A percentile compares a stretch with the other conserved stretches of the same genome.
These are phyloP conservation scores for Seriola dumerili DNA, from an alignment of 2,113 vertebrate species.

Conservation along the genomic window DNA sequence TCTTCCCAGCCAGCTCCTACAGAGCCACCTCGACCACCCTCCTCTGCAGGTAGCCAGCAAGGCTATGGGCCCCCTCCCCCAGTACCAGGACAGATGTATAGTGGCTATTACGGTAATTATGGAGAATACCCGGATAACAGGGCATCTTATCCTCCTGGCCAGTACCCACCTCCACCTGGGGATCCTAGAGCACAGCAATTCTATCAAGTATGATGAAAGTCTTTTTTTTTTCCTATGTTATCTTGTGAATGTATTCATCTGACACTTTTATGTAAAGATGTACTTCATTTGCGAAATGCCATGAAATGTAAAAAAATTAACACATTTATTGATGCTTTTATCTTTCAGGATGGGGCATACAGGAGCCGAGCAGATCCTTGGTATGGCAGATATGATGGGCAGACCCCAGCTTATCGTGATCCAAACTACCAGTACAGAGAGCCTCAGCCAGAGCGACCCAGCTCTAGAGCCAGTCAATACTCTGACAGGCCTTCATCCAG, in stretches of 20 bases:
- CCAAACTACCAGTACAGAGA: conserved; percentile 86
- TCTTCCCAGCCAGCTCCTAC: conserved; percentile 67
- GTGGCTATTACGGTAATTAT: conserved; percentile 84
- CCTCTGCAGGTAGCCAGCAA: conserved; percentile 84
- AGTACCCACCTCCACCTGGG: conserved; percentile 81
- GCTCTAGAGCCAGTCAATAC: conserved; percentile 93
- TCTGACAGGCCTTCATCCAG: conserved; percentile 92
- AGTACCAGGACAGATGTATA: conserved; percentile 70
- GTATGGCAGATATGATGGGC: conserved; percentile 86
- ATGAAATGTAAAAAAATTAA: neutral
- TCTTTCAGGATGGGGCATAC: conserved; percentile 85
- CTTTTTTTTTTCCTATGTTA: neutral
- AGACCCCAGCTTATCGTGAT: conserved; percentile 81
- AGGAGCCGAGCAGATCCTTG: conserved; percentile 85
- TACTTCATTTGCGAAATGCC: neutral
- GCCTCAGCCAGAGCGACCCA: conserved; percentile 87
- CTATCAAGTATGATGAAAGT: conserved; percentile 86
- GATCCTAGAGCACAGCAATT: conserved; percentile 90
- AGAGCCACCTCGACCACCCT: conserved; percentile 85
- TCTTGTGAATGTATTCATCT: neutral
- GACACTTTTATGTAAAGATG: neutral
- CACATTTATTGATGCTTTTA: neutral
- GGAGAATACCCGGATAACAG: conserved; percentile 85
- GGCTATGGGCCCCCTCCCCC: conserved; percentile 79
- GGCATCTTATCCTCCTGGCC: conserved; percentile 80